Evolutionary conservation across 2,888 invertebrate species (phyloP).

Genomic region (Boloria selene): DNA sequence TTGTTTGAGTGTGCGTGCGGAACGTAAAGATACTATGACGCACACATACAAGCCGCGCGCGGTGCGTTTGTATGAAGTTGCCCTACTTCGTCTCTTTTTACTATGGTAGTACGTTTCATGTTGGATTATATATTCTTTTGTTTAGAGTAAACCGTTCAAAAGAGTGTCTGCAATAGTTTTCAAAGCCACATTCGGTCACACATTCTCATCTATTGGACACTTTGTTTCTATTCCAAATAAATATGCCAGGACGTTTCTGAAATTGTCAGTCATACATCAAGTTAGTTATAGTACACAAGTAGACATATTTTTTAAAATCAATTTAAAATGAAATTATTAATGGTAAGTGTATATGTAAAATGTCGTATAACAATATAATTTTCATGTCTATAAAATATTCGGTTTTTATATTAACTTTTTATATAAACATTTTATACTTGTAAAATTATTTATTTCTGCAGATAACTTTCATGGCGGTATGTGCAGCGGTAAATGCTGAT

Average conservation of each 20-base stretch:
- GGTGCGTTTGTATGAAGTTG: too few species aligned
- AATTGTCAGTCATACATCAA: constrained; percentile 30
- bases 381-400: not conserved
- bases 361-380: not conserved
- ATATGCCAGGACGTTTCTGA: constrained; percentile 51
- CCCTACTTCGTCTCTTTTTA: too few species aligned
- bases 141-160: constrained; percentile 59
- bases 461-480: constrained; percentile 51
- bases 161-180: constrained; percentile 64
- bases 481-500: constrained; percentile 51
- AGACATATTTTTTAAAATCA: constrained; percentile 3
- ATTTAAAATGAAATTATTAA: constrained; percentile 32
- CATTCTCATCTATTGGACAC: constrained; percentile 53
- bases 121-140: constrained; percentile 74
- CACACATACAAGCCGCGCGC: too few species aligned
- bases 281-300: constrained; percentile 29
- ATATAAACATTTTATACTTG: not conserved
- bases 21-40: too few species aligned
- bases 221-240: constrained; percentile 61
- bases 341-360: constrained; percentile 35
- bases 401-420: too few species aligned
- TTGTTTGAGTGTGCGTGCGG: too few species aligned
- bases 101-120: constrained; percentile 24
- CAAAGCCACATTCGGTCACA: constrained; percentile 59
- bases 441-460: constrained; percentile 39